Base-by-base conservation (phyloP, 2,797 vertebrate species). In the Channa striata region DNA sequence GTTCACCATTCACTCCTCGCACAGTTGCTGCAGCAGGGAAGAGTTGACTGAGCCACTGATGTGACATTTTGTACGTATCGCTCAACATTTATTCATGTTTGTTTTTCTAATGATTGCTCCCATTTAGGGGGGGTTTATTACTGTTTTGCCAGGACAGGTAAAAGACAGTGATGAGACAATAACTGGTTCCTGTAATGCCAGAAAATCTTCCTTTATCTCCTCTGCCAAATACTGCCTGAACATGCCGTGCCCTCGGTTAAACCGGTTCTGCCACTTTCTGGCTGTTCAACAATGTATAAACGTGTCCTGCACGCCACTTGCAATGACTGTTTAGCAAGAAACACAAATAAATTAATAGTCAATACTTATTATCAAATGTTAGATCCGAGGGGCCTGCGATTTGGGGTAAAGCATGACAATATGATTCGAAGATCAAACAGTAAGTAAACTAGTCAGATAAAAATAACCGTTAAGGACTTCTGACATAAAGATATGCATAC, bases 41-140 rank as follows among this genome's bases (percentile, higher is more conserved):
- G 11, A 48, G 65, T 37, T 40, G 42, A 34, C 63, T 39, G 66
- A 75, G 75, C 48, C 21, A 48, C 66, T 68, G 80, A 77, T 80
- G 72, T 54, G 76, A 86, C 77, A 72, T 70, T 62, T 68, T 53
- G 17, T 33, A 51, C 50, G 16, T 47, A 13, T 30, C 11, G 48
- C 59, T 62, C 9, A 50, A 59, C 50, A 59, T 51, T 53, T 25
- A 39, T 6, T 8, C 16, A 6, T 33, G 39, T 72, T 69, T 62
- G n/a, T 68, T 56, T 77, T 21, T 53, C 57, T 25, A 16, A 17
- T 19, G 17, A 25, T 78, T 33, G n/a, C 30, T 21, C 33, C 3
- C 8, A 12, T 20, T 54, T 37, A 21, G 25, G 16, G 52, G 25
- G 11, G 14, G n/a, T 47, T 68, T 12, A 0, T 11, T 44, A 42